These are phyloP conservation scores for Ferdinandea cuprea DNA, from an alignment of 2,888 invertebrate species.

Conservation along the genomic window DNA sequence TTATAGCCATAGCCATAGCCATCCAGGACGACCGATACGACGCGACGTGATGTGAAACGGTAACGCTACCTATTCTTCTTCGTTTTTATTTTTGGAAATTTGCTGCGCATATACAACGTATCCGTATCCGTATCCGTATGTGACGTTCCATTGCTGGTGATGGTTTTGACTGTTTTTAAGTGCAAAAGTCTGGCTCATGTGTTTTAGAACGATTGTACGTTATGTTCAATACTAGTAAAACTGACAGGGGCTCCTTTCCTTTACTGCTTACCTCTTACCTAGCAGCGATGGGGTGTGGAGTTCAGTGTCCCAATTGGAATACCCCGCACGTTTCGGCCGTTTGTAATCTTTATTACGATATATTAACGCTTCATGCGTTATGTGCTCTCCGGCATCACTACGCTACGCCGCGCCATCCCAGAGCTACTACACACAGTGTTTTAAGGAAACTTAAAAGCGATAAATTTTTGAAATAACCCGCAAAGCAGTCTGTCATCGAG, in stretches of 20 bases:
- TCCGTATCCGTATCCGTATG: constrained; percentile 24
- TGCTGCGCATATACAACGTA: constrained; percentile 34
- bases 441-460: constrained; percentile 70
- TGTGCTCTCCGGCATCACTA: constrained; percentile 30
- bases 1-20: constrained; percentile 45
- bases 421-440: constrained; percentile 43
- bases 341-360: constrained; percentile 73
- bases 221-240: constrained; percentile 45
- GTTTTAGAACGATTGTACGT: constrained; percentile 65
- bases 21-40: constrained; percentile 50
- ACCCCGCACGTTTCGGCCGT: constrained; percentile 64
- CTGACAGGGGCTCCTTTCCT: constrained; percentile 11
- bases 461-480: constrained; percentile 67
- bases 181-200: constrained; percentile 59
- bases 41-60: constrained; percentile 63
- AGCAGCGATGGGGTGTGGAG: not conserved
- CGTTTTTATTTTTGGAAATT: constrained; percentile 7
- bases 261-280: constrained; percentile 36
- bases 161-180: constrained; percentile 60
- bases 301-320: constrained; percentile 43
- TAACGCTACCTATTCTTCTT: constrained; percentile 36
- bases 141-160: constrained; percentile 31
- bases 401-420: not conserved
- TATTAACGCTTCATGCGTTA: constrained; percentile 70
- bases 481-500: constrained; percentile 71